Conservation (phyloP, 2,797 vertebrate genomes). For the Rhyacichthys aspro region DNA sequence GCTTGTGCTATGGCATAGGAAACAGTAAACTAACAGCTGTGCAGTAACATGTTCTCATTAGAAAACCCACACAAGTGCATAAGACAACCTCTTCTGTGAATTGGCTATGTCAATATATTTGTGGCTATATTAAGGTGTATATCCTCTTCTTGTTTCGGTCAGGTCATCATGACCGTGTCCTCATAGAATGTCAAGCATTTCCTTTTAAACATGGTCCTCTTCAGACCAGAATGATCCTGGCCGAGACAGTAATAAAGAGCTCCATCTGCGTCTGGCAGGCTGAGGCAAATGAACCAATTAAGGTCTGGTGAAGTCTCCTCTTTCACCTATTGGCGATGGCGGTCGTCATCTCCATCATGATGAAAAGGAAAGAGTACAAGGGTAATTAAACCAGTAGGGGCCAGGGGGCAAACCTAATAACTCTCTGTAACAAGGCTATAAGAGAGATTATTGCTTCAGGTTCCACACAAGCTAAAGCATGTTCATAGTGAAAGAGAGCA, state of each 20-base stretch:
- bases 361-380: conserved; percentile 57
- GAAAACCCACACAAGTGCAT: background rate
- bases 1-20: too few species aligned
- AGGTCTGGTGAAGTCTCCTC: conserved; percentile 55
- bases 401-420: conserved; percentile 62
- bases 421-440: conserved; percentile 57
- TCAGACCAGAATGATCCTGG: conserved; percentile 80
- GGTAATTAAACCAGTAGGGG: conserved; percentile 69
- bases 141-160: conserved; percentile 15
- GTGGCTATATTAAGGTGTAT: conserved; percentile 7
- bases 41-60: background rate
- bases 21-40: too few species aligned
- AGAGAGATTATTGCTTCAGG: conserved; percentile 51
- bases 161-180: conserved; percentile 42
- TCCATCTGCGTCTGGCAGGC: conserved; percentile 84
- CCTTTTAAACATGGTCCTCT: conserved; percentile 81
- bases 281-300: conserved; percentile 71
- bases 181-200: conserved; percentile 71
- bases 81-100: conserved; percentile 2
- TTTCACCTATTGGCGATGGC: conserved; percentile 67
- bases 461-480: conserved; percentile 52
- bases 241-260: conserved; percentile 82
- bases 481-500: conserved; percentile 34
- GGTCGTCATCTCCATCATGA: conserved; percentile 64
- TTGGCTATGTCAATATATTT: conserved; percentile 6